Evolutionary conservation across 2,113 vertebrate genomes (phyloP).

Genomic region (Uria aalge): DNA sequence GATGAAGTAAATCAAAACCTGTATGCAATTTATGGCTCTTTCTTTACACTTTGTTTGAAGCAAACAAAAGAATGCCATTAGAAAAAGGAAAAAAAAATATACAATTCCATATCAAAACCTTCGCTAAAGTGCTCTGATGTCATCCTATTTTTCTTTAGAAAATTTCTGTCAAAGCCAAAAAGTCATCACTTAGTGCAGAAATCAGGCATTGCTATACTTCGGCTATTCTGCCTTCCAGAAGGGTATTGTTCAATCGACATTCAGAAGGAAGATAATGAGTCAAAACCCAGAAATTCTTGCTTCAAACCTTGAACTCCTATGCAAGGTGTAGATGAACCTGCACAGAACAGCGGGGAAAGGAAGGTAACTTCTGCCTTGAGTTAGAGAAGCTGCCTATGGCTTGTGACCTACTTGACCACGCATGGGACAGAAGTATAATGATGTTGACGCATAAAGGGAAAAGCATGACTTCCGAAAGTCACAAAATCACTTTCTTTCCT

Average conservation of each 20-base stretch:
- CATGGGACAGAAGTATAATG: not conserved
- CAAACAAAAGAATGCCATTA: not conserved
- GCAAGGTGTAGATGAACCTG: not conserved
- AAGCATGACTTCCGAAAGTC: not conserved
- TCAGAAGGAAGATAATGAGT: not conserved
- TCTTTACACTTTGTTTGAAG: not conserved
- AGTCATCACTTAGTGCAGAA: not conserved
- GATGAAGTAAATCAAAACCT: constrained; percentile 6
- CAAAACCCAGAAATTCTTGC: not conserved
- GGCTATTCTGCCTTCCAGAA: not conserved
- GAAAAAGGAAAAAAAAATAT: not conserved
- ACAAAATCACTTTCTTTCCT: not conserved
- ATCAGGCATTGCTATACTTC: not conserved
- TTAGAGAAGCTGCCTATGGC: not conserved
- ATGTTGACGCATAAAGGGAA: not conserved
- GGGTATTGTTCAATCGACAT: not conserved
- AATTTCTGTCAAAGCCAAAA: not conserved
- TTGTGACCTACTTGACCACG: not conserved
- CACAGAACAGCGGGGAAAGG: not conserved
- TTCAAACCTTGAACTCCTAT: not conserved
- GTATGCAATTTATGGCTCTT: not conserved
- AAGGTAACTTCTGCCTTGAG: not conserved
- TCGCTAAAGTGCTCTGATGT: not conserved
- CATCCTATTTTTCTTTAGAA: not conserved
- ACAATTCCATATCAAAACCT: not conserved